Evolutionary conservation across 2,888 invertebrate genomes (phyloP).

Genomic region (Dichetophora obliterata): DNA sequence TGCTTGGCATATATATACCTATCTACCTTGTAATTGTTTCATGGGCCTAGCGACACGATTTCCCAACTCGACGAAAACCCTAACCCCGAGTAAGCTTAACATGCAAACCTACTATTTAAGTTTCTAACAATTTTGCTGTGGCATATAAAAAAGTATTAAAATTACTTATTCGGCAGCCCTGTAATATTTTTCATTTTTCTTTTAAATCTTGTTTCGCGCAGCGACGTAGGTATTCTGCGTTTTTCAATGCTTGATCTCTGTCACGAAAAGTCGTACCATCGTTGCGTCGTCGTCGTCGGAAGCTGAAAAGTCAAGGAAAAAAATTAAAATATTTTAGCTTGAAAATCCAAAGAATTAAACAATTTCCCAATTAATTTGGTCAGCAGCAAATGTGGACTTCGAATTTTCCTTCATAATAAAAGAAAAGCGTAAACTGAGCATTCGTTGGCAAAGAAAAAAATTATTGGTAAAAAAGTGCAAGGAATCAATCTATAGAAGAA

Average conservation of each 20-base stretch:
- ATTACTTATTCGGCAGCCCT: too few species aligned
- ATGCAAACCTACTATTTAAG: too few species aligned
- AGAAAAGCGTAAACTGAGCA: neutral
- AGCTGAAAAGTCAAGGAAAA: slow-evolving; percentile 10
- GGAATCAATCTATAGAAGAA: slow-evolving; percentile 14
- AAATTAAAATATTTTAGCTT: neutral
- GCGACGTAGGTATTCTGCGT: neutral
- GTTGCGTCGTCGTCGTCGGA: slow-evolving; percentile 5
- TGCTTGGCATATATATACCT: too few species aligned
- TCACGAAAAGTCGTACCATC: slow-evolving; percentile 21
- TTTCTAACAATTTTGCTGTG: too few species aligned
- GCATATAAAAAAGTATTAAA: too few species aligned
- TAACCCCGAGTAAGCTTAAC: too few species aligned
- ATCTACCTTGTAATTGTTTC: too few species aligned
- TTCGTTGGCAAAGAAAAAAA: neutral
- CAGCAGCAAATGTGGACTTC: slow-evolving; percentile 18
- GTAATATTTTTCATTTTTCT: neutral
- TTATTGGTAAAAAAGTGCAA: slow-evolving; percentile 6
- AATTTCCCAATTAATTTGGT: neutral
- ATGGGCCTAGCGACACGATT: too few species aligned
- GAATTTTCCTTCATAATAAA: slow-evolving; percentile 16
- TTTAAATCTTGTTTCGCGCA: too few species aligned
- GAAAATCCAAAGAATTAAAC: neutral
- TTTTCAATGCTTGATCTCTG: slow-evolving; percentile 15
- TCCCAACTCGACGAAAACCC: too few species aligned